Conservation (phyloP, 2,888 invertebrate species). For the Phalera bucephala region DNA sequence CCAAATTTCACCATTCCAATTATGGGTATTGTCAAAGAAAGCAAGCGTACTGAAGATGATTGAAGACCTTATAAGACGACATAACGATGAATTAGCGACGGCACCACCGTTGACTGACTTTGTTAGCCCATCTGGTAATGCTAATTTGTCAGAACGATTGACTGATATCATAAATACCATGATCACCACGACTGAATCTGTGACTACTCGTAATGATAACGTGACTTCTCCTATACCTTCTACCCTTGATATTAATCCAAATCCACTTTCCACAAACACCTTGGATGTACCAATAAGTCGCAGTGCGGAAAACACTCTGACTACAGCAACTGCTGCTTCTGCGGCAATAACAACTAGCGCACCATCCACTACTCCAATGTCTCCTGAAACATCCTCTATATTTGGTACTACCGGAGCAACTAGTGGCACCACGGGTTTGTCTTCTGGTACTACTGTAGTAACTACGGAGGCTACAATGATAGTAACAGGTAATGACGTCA, state of each 20-base stretch:
- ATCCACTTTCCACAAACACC: slow-evolving; percentile 25
- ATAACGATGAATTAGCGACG: slow-evolving; percentile 69
- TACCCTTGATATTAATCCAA: slow-evolving; percentile 25
- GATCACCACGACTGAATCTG: slow-evolving; percentile 51
- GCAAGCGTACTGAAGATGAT: slow-evolving; percentile 77
- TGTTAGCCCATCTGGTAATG: slow-evolving; percentile 46
- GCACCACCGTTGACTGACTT: slow-evolving; percentile 56
- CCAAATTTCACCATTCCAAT: slow-evolving; percentile 62
- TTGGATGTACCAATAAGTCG: slow-evolving; percentile 31
- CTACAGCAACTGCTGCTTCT: slow-evolving; percentile 22
- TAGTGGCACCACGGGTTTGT: slow-evolving; percentile 18
- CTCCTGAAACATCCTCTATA: slow-evolving; percentile 13
- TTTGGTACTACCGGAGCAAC: slow-evolving; percentile 18
- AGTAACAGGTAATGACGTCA: slow-evolving; percentile 18
- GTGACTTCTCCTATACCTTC: slow-evolving; percentile 36
- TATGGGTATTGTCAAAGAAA: slow-evolving; percentile 76
- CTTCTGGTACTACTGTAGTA: slow-evolving; percentile 16
- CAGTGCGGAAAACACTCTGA: slow-evolving; percentile 27
- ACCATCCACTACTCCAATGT: slow-evolving; percentile 19
- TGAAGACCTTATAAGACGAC: slow-evolving; percentile 71
- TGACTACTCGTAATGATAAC: slow-evolving; percentile 30
- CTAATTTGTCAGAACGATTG: slow-evolving; percentile 61
- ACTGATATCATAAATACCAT: slow-evolving; percentile 67
- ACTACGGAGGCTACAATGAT: slow-evolving; percentile 14
- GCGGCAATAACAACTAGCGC: slow-evolving; percentile 7